phyloP scores from a whole-genome alignment of 2,888 invertebrate genomes.

The Coleophora deauratella region DNA sequence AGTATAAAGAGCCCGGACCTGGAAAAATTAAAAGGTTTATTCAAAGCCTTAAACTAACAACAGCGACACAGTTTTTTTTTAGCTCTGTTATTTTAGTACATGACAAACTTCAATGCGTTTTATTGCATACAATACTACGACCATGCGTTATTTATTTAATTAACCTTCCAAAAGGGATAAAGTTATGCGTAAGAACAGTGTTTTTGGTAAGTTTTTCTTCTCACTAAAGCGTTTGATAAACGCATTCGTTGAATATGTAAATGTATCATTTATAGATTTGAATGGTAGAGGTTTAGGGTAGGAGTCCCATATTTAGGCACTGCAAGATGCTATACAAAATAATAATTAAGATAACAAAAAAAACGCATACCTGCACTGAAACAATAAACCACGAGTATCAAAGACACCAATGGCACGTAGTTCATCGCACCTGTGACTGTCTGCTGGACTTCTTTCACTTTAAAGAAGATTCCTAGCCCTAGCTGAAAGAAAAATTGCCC shows the following conservation, averaged over 20 bases:
- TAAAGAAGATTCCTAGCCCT: constrained; percentile 44
- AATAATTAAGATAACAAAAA: too few relatives aligned
- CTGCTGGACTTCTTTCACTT: constrained; percentile 20
- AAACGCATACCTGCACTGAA: constrained; percentile 42
- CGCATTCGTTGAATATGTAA: too few relatives aligned
- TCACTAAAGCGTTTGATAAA: too few relatives aligned
- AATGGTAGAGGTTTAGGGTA: too few relatives aligned
- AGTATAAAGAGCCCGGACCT: constrained; percentile 46
- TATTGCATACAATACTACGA: not conserved
- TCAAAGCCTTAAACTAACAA: not conserved
- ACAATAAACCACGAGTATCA: constrained; percentile 42
- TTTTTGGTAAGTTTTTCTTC: too few relatives aligned
- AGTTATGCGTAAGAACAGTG: too few relatives aligned
- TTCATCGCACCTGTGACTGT: constrained; percentile 36
- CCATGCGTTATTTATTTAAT: too few relatives aligned
- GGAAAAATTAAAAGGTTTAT: constrained; percentile 12
- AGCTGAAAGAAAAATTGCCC: constrained; percentile 35
- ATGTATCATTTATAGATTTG: too few relatives aligned
- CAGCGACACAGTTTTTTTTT: not conserved
- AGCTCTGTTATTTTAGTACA: constrained; percentile 1
- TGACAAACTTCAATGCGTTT: not conserved
- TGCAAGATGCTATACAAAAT: too few relatives aligned
- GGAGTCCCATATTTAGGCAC: too few relatives aligned
- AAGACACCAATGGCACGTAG: constrained; percentile 43
- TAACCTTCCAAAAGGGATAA: too few relatives aligned